phyloP scores from a whole-genome alignment of 1,140 invertebrate genomes.

The Danaus plexippus region DNA sequence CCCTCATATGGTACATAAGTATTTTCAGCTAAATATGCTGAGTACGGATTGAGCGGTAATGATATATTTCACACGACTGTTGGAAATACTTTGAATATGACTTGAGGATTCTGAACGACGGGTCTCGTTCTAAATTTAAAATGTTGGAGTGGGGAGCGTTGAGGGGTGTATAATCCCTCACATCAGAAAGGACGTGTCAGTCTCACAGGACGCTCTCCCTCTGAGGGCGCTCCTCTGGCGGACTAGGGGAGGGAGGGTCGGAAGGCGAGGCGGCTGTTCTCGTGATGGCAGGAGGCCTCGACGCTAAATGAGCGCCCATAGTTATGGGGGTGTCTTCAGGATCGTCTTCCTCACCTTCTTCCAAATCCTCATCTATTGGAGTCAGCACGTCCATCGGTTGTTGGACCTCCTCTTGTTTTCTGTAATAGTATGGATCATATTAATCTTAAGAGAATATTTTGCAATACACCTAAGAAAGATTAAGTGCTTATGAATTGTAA shows the following conservation, averaged over 20 bases:
- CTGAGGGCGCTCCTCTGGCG: constrained; percentile 22
- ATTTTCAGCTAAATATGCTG: too few species aligned
- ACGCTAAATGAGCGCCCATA: constrained; percentile 63
- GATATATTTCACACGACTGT: too few species aligned
- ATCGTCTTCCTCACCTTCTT: constrained; percentile 83
- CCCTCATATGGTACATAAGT: too few species aligned
- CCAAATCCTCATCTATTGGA: constrained; percentile 85
- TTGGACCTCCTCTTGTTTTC: constrained; percentile 52
- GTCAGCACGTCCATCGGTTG: constrained; percentile 78
- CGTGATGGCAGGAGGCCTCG: constrained; percentile 70
- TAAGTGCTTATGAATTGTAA: too few species aligned
- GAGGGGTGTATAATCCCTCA: not conserved
- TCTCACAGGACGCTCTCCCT: constrained; percentile 26
- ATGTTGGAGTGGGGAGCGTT: not conserved
- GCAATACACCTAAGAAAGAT: too few species aligned
- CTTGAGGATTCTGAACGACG: too few species aligned
- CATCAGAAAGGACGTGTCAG: too few species aligned
- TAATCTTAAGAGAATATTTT: too few species aligned
- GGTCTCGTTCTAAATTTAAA: too few species aligned
- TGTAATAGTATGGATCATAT: constrained; percentile 10
- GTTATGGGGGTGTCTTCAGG: constrained; percentile 77
- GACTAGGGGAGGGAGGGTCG: constrained; percentile 37
- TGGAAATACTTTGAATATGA: too few species aligned
- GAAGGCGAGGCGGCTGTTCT: constrained; percentile 63
- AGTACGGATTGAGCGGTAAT: too few species aligned